phyloP scores from a whole-genome alignment of 2,797 vertebrate genomes.

The Etheostoma perlongum region DNA sequence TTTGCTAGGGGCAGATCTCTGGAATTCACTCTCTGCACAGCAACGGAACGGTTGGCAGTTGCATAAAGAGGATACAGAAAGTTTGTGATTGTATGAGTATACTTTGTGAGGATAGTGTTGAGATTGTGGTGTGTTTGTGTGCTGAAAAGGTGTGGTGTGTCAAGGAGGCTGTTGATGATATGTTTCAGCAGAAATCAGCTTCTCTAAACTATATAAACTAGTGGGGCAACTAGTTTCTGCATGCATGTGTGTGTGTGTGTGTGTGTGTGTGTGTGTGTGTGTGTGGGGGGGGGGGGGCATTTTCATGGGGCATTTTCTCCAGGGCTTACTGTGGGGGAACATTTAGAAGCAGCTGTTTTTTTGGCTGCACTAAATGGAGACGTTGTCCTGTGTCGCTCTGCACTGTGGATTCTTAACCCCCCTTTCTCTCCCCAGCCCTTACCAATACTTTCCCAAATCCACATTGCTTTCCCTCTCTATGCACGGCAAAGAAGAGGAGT shows the following conservation, averaged over 20 bases:
- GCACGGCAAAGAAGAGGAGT: slow-evolving; percentile 18
- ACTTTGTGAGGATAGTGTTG: slow-evolving; percentile 7
- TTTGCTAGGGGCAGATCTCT: slow-evolving; percentile 52
- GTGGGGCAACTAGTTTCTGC: slow-evolving; percentile 12
- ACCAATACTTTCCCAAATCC: slow-evolving; percentile 41
- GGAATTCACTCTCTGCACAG: slow-evolving; percentile 62
- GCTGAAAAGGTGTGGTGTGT: slow-evolving; percentile 7
- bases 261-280: too few species aligned
- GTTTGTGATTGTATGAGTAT: slow-evolving; percentile 9
- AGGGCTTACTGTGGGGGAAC: slow-evolving; percentile 66
- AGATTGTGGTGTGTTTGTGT: slow-evolving; percentile 19
- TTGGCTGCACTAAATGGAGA: slow-evolving; percentile 77
- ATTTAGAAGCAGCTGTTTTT: slow-evolving; percentile 80
- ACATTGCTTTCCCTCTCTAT: slow-evolving; percentile 41
- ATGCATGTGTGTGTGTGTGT: background rate
- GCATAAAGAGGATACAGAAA: slow-evolving; percentile 24
- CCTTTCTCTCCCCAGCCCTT: slow-evolving; percentile 3
- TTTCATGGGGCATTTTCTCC: slow-evolving; percentile 60
- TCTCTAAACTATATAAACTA: slow-evolving; percentile 12
- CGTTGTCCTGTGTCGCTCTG: slow-evolving; percentile 66
- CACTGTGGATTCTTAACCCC: slow-evolving; percentile 42
- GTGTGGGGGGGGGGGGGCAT: slow-evolving; percentile 8
- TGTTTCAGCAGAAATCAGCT: background rate
- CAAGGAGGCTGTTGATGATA: background rate
- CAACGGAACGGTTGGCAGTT: slow-evolving; percentile 23